Base-by-base conservation (phyloP, 2,797 vertebrate genomes). In the Poeciliopsis paucimaculata region DNA sequence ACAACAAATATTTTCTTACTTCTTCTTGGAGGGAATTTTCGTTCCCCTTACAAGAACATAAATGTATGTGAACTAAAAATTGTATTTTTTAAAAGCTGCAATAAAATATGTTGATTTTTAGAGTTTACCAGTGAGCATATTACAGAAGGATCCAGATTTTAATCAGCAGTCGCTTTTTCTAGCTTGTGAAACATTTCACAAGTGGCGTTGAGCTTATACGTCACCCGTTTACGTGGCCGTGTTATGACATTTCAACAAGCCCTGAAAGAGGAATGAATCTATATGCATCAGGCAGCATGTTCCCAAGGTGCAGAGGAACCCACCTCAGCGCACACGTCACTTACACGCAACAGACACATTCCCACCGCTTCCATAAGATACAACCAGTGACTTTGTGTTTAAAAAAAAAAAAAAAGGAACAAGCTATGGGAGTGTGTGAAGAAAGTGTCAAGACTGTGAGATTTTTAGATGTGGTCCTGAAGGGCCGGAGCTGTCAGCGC, bases 401-500 rank as follows among this genome's bases (percentile, higher is more conserved):
- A 3, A 20, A 51, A 20, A 23, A 20, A 16, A 47, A 18, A 6
- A 83, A 84, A 85, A 86, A 78, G 73, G 78, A 86, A 77, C 66
- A 72, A 82, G 84, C 57, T 28, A 80, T 46, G 9, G n/a, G 80
- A 89, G 77, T 20, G 79, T 43, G 86, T 34, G 84, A 86, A 82
- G 84, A 34, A 82, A 87, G 89, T 92, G 93, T 91, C 92, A 89
- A 90, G 88, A 89, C 87, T 77, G 80, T 88, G 90, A 93, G 92
- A 90, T 92, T 93, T 41, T 91, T 86, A 91, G 90, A 90, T 83
- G 90, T 89, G 88, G 88, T 90, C 90, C 92, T 88, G 82, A 41
- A 89, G 92, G 92, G 78, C 72, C 55, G 0, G 89, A 93, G 90
- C 93, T 94, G 94, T 94, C 94, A 94, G 85, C 34, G 77, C 78